Evolutionary conservation across 1,140 invertebrate species (phyloP), one percentile per base, ranked within the genome.

Genomic region (Fragariocoptes setiger): DNA sequence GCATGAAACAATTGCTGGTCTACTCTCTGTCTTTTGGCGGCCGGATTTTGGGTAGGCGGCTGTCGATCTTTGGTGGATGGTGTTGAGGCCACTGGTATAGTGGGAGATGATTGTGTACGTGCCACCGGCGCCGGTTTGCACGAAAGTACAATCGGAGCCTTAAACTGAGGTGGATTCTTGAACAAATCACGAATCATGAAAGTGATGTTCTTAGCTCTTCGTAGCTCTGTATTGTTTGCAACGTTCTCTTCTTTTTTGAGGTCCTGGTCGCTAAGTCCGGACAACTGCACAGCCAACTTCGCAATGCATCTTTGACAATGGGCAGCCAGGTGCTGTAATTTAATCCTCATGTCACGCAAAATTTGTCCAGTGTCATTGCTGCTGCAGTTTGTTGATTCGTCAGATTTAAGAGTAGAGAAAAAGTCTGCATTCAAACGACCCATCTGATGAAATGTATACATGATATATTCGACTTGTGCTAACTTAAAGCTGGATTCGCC

Each of bases 161-260:
- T 92, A 55, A 80, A 90, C 47, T 73, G 72, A 3, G 86, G 86
- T 25, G 83, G 82, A 45, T 70, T 74, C 54, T 88, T 78, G 57
- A 92, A 90, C 41, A 92, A 61, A 61, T 94, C 86, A 55, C 82
- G 77, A 39, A 94, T 86, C 15, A 94, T 62, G 0, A 70, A 68
- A 53, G 82, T 86, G 38, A 94, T 88, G 54, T 92, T 92, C 37
- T 75, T 75, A 19, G 77, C 82, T 8, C 76, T 79, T 55, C 79
- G 82, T 4, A 85, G 57, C 14, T 78, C 78, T 22, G 74, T 42
- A 8, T 40, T 36, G 44, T 47, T 51, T 14, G 48, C 14, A 36
- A 47, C 46, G 35, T 49, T 51, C 35, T 64, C 59, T 39, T 63
- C 60, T 35, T 51, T 53, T 49, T 62, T 58, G 15, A 60, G 45